Evolutionary conservation across 2,797 vertebrate genomes (phyloP), one percentile per base, ranked within the genome.

Genomic region (Chrysocyon brachyurus): DNA sequence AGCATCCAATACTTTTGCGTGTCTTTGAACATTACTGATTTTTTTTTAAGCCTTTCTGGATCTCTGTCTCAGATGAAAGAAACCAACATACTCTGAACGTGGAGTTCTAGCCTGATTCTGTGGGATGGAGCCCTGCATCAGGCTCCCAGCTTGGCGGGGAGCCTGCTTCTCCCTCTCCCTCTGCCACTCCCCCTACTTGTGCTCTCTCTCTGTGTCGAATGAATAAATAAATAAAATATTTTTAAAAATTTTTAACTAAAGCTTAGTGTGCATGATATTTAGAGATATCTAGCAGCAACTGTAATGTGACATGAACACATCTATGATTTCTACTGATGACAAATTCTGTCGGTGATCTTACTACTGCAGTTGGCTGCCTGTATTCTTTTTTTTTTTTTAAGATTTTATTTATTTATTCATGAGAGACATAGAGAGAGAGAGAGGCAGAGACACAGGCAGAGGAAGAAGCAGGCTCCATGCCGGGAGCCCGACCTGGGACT

Each of bases 271-370:
- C 5, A 10, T 19, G 31, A 19, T 56, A 21, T 46, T 82, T 64
- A 33, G 64, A 72, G 64, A 57, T 16, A 16, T 22, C 52, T 61
- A 33, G 10, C 79, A 31, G 52, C 64, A 17, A 52, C 16, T 68
- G 31, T 83, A 28, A 68, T 11, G 5, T 19, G 54, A 24, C 8
- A 6, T 16, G 83, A 56, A 92, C 61, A 33, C 26, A 73, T n/a
- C 83, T 46, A 31, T 82, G 94, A 81, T n/a, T 83, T 68, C 90
- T 75, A 75, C 84, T 82, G 52, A n/a, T 22, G 81, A 70, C 19
- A 59, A 68, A 85, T 70, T n/a, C 12, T 24, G 70, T 77, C 12
- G 52, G 17, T n/a, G 52, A 19, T 17, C 33, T 19, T 16, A 28
- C n/a, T 31, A 24, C 54, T 17, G 10, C 49, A 52, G 36, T 33